Base-by-base conservation (phyloP, 2,113 vertebrate species). In the Oncorhynchus clarkii region DNA sequence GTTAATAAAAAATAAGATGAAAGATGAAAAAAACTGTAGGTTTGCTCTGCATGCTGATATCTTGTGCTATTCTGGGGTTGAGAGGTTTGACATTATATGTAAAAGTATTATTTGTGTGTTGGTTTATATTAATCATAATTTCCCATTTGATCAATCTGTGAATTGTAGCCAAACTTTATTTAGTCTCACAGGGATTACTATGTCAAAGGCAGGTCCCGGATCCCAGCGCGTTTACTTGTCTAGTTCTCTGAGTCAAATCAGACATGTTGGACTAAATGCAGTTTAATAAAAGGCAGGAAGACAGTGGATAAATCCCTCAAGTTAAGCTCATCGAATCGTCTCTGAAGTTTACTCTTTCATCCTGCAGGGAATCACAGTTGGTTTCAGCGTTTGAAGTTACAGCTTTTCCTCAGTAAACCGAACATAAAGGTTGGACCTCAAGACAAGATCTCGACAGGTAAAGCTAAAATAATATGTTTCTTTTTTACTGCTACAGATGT, bases 261-360 rank as follows among this genome's bases (percentile, higher is more conserved):
- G 76, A 29, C 70, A 31, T 3, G 74, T 54, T 59, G 77, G 76
- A 79, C 86, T 76, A 71, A 84, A 81, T 74, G 27, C 27, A 80
- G 82, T 87, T 86, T n/a, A 51, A 89, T 77, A 78, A 83, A 90
- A 85, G 3, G 39, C 76, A 49, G 76, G 81, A 80, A 87, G 81
- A 77, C 74, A 73, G 82, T 77, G 57, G 71, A 60, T 85, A 89
- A 91, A 90, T 90, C 93, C 87, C 80, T 34, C 80, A 87, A 89
- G 87, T 89, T 94, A 90, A 93, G 87, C 90, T 76, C 82, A 74
- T 83, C 78, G 83, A 73, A 24, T 74, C 67, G 51, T 64, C 83
- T 89, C 71, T 79, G 78, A 86, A 86, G 84, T 82, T 78, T 6
- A 48, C 80, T 81, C 87, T 91, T 91, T 91, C 88, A 91, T 91